Base-by-base conservation (phyloP, 2,113 vertebrate species). In the Rattus rattus region DNA sequence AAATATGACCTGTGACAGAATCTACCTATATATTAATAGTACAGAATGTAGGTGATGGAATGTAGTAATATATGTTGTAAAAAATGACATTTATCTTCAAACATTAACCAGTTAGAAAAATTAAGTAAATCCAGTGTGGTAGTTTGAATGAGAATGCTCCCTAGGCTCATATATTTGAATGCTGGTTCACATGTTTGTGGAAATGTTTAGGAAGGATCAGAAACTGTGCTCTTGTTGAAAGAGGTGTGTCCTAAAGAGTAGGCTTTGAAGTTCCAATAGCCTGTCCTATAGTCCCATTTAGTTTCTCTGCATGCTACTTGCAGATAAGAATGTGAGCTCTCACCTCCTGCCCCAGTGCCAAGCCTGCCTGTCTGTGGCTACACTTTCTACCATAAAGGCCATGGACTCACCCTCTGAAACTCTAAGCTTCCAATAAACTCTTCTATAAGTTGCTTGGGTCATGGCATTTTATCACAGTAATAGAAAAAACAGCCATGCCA, bases 41-140 rank as follows among this genome's bases (percentile, higher is more conserved):
- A 63, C 26, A 22, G 36, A 28, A 63, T 28, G n/a, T 43, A 39
- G 67, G 49, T 54, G 20, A 56, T n/a, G 13, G 33, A 86, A 94
- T 73, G 59, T 49, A 80, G 56, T 59, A 4, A 93, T 88, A 76
- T 72, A 87, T 76, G n/a, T 65, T 81, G 28, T 8, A 84, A 93
- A 43, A 93, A 91, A 36, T 87, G 30, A 92, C 24, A 70, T 20
- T n/a, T 72, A 65, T 28, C 83, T 94, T 75, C 49, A 92, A n/a
- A 56, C 33, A 76, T 8, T 90, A n/a, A 87, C 8, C 4, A 75
- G 7, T 80, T 52, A 65, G 19, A 43, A 94, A 49, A 86, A 90
- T 80, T 94, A 81, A 79, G 61, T 56, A 90, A 91, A 90, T 59
- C 4, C n/a, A 43, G 0, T 28, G 56, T 36, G 54, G 22, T 56